Evolutionary conservation across 2,113 vertebrate species (phyloP).

Genomic region (Plestiodon gilberti): DNA sequence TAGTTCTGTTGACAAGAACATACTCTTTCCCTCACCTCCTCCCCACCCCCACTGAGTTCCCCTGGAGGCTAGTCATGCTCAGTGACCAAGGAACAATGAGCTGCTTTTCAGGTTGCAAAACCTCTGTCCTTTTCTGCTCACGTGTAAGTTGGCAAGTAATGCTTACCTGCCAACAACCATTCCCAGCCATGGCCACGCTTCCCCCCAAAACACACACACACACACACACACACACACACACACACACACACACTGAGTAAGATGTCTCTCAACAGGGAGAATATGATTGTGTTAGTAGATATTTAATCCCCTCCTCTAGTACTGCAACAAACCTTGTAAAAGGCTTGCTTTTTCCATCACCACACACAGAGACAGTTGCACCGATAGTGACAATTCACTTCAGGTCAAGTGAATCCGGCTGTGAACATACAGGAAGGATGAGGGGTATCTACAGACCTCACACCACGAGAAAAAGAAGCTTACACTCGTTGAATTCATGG

Average conservation of each 20-base stretch:
- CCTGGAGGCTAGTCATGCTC: slow-evolving; percentile 70
- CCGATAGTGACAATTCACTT: not conserved
- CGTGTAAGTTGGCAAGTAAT: slow-evolving; percentile 21
- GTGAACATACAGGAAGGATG: slow-evolving; percentile 30
- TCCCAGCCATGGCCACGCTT: not conserved
- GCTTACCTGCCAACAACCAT: not conserved
- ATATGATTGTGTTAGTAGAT: slow-evolving; percentile 42
- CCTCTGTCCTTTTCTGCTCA: slow-evolving; percentile 65
- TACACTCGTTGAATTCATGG: not conserved
- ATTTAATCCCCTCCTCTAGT: not conserved
- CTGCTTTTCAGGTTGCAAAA: slow-evolving; percentile 48
- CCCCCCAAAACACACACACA: too few relatives aligned
- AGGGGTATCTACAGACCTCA: slow-evolving; percentile 32
- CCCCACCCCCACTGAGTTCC: slow-evolving; percentile 67
- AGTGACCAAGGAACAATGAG: slow-evolving; percentile 64
- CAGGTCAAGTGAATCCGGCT: slow-evolving; percentile 7
- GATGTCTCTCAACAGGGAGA: slow-evolving; percentile 51
- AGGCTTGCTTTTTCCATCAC: slow-evolving; percentile 15
- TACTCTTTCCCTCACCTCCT: slow-evolving; percentile 64
- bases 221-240: too few relatives aligned
- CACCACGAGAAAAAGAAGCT: slow-evolving; percentile 28
- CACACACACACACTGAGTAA: not conserved
- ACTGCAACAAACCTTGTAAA: accelerated
- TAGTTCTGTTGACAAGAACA: slow-evolving; percentile 69
- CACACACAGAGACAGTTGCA: not conserved